These are phyloP conservation scores for Eulemur rubriventer DNA, from an alignment of 2,797 vertebrate species.

Conservation along the genomic window DNA sequence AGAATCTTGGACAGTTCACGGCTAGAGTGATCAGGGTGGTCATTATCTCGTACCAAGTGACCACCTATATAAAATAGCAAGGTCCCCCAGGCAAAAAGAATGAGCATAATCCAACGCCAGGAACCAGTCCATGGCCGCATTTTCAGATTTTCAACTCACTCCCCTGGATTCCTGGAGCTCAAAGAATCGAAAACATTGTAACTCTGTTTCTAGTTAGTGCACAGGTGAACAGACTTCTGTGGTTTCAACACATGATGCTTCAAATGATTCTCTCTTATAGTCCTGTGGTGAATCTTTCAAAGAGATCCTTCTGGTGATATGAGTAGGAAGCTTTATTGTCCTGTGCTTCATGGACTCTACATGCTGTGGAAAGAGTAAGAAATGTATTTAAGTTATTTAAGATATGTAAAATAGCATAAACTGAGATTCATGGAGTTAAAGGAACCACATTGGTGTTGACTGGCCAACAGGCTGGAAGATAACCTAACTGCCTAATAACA, in stretches of 20 bases:
- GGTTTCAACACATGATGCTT: slow-evolving; percentile 82
- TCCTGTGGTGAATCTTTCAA: slow-evolving; percentile 68
- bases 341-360: slow-evolving; percentile 73
- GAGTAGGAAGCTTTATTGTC: slow-evolving; percentile 65
- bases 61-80: slow-evolving; percentile 98
- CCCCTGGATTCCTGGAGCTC: slow-evolving; percentile 79
- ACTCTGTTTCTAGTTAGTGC: slow-evolving; percentile 63
- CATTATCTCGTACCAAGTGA: slow-evolving; percentile 97
- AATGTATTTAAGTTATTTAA: slow-evolving; percentile 67
- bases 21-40: slow-evolving; percentile 96
- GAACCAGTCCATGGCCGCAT: slow-evolving; percentile 99
- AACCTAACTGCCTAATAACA: slow-evolving; percentile 35
- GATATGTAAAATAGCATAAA: slow-evolving; percentile 35
- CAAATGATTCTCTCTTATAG: slow-evolving; percentile 58
- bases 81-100: slow-evolving; percentile 98
- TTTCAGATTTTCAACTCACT: slow-evolving; percentile 87
- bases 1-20: slow-evolving; percentile 97
- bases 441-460: slow-evolving; percentile 39
- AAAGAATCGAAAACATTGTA: slow-evolving; percentile 85
- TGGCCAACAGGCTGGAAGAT: not conserved
- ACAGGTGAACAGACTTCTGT: slow-evolving; percentile 52
- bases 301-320: slow-evolving; percentile 63
- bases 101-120: slow-evolving; percentile 99
- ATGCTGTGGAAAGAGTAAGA: slow-evolving; percentile 82
- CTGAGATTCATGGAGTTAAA: slow-evolving; percentile 41